phyloP scores from a whole-genome alignment of 2,797 vertebrate genomes.

The Paedocypris micromegethes region DNA sequence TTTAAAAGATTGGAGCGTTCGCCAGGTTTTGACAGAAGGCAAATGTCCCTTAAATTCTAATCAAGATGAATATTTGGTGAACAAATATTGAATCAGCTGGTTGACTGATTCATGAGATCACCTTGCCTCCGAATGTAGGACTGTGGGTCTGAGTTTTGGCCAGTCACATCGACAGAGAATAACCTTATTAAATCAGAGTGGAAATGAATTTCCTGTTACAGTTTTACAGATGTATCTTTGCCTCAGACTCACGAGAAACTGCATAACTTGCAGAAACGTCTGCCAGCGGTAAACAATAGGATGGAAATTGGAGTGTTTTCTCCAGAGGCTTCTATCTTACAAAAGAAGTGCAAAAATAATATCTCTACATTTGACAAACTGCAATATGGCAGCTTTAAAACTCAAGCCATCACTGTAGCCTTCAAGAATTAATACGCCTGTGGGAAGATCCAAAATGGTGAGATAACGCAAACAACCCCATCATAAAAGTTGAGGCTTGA shows the following conservation, averaged over 20 bases:
- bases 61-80: constrained; percentile 14
- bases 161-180: constrained; percentile 3
- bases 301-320: constrained; percentile 35
- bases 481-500: constrained; percentile 45
- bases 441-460: neutral
- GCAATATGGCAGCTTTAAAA: constrained; percentile 27
- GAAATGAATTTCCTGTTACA: constrained; percentile 10
- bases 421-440: constrained; percentile 1
- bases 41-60: constrained; percentile 2
- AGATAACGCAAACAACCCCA: neutral
- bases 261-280: constrained; percentile 23
- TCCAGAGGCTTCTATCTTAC: constrained; percentile 26
- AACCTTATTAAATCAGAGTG: constrained; percentile 27
- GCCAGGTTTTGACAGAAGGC: neutral
- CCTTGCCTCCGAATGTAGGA: constrained; percentile 8
- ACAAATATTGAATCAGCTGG: constrained; percentile 38
- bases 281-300: constrained; percentile 32
- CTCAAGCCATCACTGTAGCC: neutral
- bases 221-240: constrained; percentile 29
- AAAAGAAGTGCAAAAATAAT: constrained; percentile 29
- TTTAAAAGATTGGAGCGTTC: neutral
- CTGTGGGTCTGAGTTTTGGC: neutral
- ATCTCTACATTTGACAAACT: constrained; percentile 28
- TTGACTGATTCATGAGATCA: constrained; percentile 31
- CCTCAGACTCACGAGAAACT: constrained; percentile 16